Conservation (phyloP, 1,140 invertebrate genomes). For the Ips nitidus region DNA sequence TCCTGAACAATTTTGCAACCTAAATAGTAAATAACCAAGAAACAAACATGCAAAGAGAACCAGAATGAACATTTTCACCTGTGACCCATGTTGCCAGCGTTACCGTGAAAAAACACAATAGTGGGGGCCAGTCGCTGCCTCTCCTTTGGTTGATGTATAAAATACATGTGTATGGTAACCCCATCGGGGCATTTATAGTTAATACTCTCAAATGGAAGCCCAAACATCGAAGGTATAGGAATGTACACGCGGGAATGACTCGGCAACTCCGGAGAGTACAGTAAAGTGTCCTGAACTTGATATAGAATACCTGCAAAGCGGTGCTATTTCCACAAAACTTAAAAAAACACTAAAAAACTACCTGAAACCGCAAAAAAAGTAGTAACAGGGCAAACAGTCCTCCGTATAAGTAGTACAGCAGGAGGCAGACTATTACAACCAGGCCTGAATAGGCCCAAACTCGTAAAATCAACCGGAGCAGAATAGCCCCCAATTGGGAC, state of each 20-base stretch:
- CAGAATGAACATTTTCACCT: slow-evolving; percentile 39
- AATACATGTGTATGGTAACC: slow-evolving; percentile 80
- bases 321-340: slow-evolving; percentile 14
- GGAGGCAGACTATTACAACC: slow-evolving; percentile 65
- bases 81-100: slow-evolving; percentile 95
- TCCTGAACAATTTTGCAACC: slow-evolving; percentile 75
- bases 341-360: slow-evolving; percentile 49
- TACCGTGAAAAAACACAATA: slow-evolving; percentile 90
- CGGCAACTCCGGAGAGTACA: slow-evolving; percentile 89
- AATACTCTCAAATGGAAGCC: slow-evolving; percentile 83
- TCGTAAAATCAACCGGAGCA: slow-evolving; percentile 47
- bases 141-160: slow-evolving; percentile 77
- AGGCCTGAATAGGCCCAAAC: slow-evolving; percentile 56
- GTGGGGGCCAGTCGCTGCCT: slow-evolving; percentile 69
- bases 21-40: slow-evolving; percentile 8
- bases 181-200: slow-evolving; percentile 77
- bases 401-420: slow-evolving; percentile 83
- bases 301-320: slow-evolving; percentile 72
- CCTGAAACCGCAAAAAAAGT: slow-evolving; percentile 67
- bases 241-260: slow-evolving; percentile 84
- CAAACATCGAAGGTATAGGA: slow-evolving; percentile 78
- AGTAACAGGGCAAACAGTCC: slow-evolving; percentile 70
- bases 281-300: slow-evolving; percentile 78
- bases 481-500: slow-evolving; percentile 43
- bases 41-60: not conserved